Percentiles rank a stretch among this genome's conserved stretches.
These are phyloP conservation scores for Tapirus indicus DNA, from an alignment of 2,797 vertebrate genomes.

Conservation along the genomic window DNA sequence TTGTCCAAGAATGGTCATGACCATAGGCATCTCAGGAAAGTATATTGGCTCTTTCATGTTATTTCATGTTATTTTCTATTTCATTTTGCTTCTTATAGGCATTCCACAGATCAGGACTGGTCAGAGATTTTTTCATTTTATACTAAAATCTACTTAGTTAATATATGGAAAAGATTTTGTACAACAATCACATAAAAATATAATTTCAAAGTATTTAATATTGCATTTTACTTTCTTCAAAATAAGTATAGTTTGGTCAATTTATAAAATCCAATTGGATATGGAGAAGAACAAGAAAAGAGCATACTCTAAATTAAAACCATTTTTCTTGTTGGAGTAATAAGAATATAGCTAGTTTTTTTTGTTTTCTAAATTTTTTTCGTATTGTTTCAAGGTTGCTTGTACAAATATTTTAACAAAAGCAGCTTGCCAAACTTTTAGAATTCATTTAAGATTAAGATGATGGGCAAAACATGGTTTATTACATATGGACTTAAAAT, in stretches of 20 bases:
- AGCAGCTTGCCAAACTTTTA: constrained; percentile 1
- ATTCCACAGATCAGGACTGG: neutral
- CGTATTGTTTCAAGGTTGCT: neutral
- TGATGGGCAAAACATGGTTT: constrained; percentile 30
- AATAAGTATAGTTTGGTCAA: neutral
- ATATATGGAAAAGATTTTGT: neutral
- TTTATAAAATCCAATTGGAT: neutral
- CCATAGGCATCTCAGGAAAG: neutral
- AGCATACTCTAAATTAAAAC: constrained; percentile 1
- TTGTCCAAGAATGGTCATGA: neutral
- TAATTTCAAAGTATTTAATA: neutral
- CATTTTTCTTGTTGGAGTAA: constrained; percentile 20
- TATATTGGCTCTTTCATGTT: neutral
- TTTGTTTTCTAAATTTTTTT: neutral
- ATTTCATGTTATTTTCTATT: neutral
- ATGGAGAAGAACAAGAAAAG: neutral
- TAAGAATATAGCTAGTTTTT: neutral
- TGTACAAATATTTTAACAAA: constrained; percentile 31
- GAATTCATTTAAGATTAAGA: constrained; percentile 7
- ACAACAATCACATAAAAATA: neutral
- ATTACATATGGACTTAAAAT: neutral
- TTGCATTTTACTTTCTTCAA: neutral
- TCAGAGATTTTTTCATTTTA: neutral
- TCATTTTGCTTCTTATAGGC: neutral
- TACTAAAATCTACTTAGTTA: neutral